A percentile compares a stretch with the other conserved stretches of the same genome.
Evolutionary conservation across 2,113 vertebrate genomes (phyloP).

Genomic region (Bambusicola thoracicus): DNA sequence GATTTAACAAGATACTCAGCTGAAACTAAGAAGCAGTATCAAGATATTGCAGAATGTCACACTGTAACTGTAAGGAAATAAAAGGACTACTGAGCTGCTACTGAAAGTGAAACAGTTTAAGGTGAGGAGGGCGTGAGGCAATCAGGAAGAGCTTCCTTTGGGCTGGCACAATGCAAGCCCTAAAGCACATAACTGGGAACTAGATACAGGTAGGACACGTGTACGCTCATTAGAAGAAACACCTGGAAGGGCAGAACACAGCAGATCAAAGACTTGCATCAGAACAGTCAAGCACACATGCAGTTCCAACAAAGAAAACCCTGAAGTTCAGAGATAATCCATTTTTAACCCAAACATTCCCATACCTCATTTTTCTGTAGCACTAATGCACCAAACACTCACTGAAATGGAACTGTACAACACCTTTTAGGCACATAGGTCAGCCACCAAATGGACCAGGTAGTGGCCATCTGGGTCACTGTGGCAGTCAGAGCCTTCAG

Average conservation of each 20-base stretch:
- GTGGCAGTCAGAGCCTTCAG: neutral
- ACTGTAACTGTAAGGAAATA: neutral
- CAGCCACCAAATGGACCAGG: neutral
- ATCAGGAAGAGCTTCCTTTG: conserved; percentile 4
- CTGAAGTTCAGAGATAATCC: neutral
- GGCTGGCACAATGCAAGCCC: neutral
- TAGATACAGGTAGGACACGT: neutral
- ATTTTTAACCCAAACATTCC: neutral
- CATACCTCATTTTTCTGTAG: neutral
- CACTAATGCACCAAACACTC: neutral
- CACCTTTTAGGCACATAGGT: neutral
- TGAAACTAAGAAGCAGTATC: neutral
- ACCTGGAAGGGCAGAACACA: neutral
- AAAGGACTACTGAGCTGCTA: neutral
- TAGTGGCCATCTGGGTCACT: accelerated
- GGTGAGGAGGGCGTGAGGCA: neutral
- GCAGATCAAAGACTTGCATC: neutral
- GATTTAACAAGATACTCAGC: neutral
- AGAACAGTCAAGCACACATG: neutral
- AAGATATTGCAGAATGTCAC: neutral
- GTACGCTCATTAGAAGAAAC: neutral
- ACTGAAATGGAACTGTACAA: neutral
- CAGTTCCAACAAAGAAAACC: neutral
- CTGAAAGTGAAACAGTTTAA: conserved; percentile 12
- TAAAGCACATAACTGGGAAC: neutral